Percentiles rank a stretch among this genome's conserved stretches.
phyloP scores from a whole-genome alignment of 2,113 vertebrate species.

The Halcyon malimbica region DNA sequence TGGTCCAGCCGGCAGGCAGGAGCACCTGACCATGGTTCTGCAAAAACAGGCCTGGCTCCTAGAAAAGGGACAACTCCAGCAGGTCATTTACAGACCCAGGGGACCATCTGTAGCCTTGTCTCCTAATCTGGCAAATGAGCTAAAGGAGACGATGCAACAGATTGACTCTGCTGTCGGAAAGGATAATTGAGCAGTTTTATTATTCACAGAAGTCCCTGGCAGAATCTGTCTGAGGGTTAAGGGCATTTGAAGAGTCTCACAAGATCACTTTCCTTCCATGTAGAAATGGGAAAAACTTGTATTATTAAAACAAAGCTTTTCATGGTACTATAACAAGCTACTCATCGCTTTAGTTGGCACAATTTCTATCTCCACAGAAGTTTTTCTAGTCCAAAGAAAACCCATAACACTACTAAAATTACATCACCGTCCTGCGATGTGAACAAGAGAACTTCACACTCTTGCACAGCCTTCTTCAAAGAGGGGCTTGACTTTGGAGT shows the following conservation, averaged over 20 bases:
- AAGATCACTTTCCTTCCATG: background rate
- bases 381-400: background rate
- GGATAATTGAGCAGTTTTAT: background rate
- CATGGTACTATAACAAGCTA: background rate
- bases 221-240: background rate
- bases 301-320: background rate
- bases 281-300: background rate
- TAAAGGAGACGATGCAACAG: background rate
- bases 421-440: background rate
- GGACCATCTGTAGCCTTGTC: background rate
- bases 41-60: background rate
- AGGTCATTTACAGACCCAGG: too few relatives aligned
- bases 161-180: background rate
- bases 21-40: constrained; percentile 22
- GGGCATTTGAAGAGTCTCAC: background rate
- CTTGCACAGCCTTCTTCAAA: background rate
- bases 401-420: background rate
- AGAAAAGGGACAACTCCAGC: rapidly evolving
- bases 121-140: background rate
- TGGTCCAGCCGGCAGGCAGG: rapidly evolving
- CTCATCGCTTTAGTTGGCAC: background rate
- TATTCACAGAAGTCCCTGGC: rapidly evolving
- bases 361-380: background rate
- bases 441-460: background rate
- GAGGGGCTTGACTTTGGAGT: background rate